Conservation (phyloP, 2,113 vertebrate genomes). For the Neodon shergylaensis region DNA sequence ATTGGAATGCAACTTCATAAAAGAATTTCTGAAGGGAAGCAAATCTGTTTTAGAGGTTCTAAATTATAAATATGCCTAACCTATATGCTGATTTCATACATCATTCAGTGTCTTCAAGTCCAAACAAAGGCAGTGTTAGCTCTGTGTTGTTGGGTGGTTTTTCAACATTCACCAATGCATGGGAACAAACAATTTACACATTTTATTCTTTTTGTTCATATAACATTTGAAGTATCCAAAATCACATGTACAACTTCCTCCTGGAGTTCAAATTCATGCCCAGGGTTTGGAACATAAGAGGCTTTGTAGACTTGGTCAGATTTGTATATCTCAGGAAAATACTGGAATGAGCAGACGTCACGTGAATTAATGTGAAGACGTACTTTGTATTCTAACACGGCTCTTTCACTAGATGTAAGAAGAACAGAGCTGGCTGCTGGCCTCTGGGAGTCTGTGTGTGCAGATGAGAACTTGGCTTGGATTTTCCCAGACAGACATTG, state of each 20-base stretch:
- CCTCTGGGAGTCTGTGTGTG: neutral
- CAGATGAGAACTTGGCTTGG: rapidly evolving
- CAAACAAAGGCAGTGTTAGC: neutral
- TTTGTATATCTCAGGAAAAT: neutral
- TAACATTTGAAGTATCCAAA: neutral
- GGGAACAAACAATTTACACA: neutral
- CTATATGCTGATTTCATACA: neutral
- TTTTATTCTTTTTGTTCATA: neutral
- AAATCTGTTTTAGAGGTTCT: neutral
- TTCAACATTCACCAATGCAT: neutral
- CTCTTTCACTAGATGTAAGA: neutral
- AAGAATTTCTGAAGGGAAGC: neutral
- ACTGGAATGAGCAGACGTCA: neutral
- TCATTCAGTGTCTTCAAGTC: neutral
- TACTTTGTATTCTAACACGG: too few relatives aligned
- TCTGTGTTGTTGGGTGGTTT: too few relatives aligned
- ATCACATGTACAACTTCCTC: neutral
- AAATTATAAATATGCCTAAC: neutral
- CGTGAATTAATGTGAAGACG: neutral
- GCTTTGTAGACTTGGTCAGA: neutral
- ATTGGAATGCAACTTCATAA: neutral
- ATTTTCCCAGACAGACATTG: neutral
- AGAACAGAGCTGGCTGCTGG: rapidly evolving
- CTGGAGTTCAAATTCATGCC: neutral
- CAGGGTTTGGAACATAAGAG: neutral